Evolutionary conservation across 2,113 vertebrate species (phyloP), one percentile per base, ranked within the genome.

Genomic region (Todiramphus chloris): DNA sequence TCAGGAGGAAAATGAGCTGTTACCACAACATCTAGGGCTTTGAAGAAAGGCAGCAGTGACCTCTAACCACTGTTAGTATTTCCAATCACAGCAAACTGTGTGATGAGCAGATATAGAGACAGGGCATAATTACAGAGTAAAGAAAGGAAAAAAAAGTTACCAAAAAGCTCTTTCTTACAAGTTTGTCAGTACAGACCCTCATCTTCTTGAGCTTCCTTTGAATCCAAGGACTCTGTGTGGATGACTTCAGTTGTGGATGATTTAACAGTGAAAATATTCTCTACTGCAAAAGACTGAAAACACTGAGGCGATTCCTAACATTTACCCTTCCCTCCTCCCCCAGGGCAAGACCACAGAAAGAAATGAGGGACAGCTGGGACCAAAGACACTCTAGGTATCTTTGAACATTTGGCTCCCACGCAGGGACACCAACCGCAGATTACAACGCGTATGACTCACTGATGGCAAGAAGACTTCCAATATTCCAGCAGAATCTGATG

Each of bases 361-460:
- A 15, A 95, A 62, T 0, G 5, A 92, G 76, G 86, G 93, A 89
- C 73, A 90, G 95, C 89, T 92, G 93, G 72, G 93, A 92, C 83
- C 28, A 50, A 39, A 93, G 91, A 66, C 13, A 10, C 16, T 21
- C 69, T 20, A 53, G 93, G 94, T 96, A 85, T 35, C 89, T 78
- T 81, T 1, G 69, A 72, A 94, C 96, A 96, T 95, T 87, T 97
- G 95, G 93, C 84, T 91, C 88, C 87, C 94, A 96, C 83, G 83
- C 89, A 89, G 74, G 90, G 92, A 85, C 89, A 87, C 23, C 0
- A 15, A 56, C 72, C 5, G 1, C 76, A 75, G 81, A 92, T 83
- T 48, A 79, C 35, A 87, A n/a, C 2, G 4, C 0, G 10, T 13
- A n/a, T 77, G 86, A 93, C 81, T 89, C 91, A 81, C 70, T 94